Evolutionary conservation across 2,113 vertebrate genomes (phyloP).

Genomic region (Myxocyprinus asiaticus): DNA sequence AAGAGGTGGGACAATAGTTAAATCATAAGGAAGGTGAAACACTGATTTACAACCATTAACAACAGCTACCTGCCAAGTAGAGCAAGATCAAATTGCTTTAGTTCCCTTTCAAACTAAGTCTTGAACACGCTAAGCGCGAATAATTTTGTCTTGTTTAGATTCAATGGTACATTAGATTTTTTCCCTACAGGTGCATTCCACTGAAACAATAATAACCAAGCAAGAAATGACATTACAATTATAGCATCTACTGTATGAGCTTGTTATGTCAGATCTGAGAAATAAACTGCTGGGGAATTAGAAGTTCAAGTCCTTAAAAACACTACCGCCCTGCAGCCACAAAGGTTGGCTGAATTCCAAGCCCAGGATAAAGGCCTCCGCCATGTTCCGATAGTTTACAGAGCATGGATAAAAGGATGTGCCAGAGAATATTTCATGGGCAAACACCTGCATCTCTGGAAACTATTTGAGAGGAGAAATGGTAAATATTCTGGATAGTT

Average conservation of each 20-base stretch:
- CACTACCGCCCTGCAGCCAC: not conserved
- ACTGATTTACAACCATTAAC: too few species aligned
- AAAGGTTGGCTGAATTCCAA: conserved; percentile 29
- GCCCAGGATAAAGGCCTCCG: conserved; percentile 39
- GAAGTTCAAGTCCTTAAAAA: conserved; percentile 27
- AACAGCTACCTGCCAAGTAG: too few species aligned
- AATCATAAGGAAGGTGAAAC: too few species aligned
- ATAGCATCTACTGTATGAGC: conserved; percentile 1
- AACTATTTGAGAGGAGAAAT: conserved; percentile 43
- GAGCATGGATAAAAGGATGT: conserved; percentile 49
- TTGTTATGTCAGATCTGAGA: conserved; percentile 21
- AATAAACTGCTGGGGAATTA: conserved; percentile 8
- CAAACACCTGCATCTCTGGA: conserved; percentile 52
- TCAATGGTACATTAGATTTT: not conserved
- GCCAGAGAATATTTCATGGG: conserved; percentile 44
- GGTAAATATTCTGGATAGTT: conserved; percentile 54
- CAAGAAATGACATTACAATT: conserved; percentile 23
- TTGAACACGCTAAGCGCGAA: too few species aligned
- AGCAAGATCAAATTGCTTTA: too few species aligned
- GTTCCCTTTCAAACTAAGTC: too few species aligned
- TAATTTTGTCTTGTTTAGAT: too few species aligned
- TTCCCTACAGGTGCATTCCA: conserved; percentile 35
- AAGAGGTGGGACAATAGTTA: too few species aligned
- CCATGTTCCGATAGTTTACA: conserved; percentile 48
- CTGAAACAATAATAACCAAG: not conserved